Evolutionary conservation across 2,113 vertebrate genomes (phyloP).

Genomic region (Macaca fascicularis): DNA sequence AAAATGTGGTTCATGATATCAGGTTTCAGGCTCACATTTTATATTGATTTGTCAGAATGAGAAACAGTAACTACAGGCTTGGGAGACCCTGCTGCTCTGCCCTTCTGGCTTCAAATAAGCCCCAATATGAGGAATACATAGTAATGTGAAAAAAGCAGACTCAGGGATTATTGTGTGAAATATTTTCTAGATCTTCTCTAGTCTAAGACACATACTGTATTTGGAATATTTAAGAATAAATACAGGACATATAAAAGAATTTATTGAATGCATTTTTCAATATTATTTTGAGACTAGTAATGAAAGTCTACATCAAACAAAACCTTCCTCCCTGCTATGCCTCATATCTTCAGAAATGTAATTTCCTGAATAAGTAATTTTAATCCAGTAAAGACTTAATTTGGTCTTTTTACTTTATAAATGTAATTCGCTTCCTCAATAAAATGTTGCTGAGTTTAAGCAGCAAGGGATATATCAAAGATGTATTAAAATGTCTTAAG

Average conservation of each 20-base stretch:
- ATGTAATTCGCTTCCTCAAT: background rate
- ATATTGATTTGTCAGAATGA: slow-evolving; percentile 61
- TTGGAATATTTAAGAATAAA: slow-evolving; percentile 26
- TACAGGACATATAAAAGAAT: background rate
- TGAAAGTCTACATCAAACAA: slow-evolving; percentile 27
- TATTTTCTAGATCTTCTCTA: background rate
- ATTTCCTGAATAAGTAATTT: slow-evolving; percentile 52
- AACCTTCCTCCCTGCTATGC: background rate
- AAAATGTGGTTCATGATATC: slow-evolving; percentile 8
- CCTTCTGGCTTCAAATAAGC: slow-evolving; percentile 48
- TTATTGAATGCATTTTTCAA: slow-evolving; percentile 30
- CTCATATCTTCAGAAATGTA: slow-evolving; percentile 17
- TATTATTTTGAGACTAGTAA: slow-evolving; percentile 23
- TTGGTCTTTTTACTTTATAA: slow-evolving; percentile 35
- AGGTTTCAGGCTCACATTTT: slow-evolving; percentile 42
- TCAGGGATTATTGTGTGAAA: background rate
- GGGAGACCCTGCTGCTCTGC: slow-evolving; percentile 14
- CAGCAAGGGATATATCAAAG: background rate
- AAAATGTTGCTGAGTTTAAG: slow-evolving; percentile 1
- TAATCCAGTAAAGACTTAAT: slow-evolving; percentile 44
- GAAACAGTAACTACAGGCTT: slow-evolving; percentile 47
- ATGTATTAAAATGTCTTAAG: background rate
- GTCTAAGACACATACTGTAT: background rate
- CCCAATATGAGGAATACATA: slow-evolving; percentile 34
- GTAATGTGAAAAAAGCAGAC: background rate